Evolutionary conservation across 1,140 invertebrate genomes (phyloP).

Genomic region (Anastatus disparis): DNA sequence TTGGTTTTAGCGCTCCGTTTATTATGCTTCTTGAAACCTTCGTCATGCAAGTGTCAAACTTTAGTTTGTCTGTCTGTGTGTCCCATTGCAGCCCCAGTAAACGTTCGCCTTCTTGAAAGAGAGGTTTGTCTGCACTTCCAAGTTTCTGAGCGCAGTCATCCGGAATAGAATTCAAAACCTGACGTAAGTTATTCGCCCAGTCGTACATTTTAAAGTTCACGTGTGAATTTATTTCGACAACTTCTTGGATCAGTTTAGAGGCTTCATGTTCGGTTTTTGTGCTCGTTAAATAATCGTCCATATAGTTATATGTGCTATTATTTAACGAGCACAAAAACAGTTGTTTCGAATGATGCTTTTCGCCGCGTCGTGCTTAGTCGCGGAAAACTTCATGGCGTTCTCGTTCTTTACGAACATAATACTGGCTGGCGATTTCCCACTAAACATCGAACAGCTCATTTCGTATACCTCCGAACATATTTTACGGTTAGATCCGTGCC

Average conservation of each 20-base stretch:
- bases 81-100: background rate
- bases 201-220: background rate
- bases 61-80: background rate
- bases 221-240: background rate
- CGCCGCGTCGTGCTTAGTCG: background rate
- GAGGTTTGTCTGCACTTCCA: background rate
- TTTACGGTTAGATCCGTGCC: too few species aligned
- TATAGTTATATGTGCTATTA: too few species aligned
- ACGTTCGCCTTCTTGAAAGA: background rate
- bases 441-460: too few species aligned
- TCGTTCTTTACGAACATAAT: too few species aligned
- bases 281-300: background rate
- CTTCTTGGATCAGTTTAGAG: background rate
- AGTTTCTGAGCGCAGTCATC: background rate
- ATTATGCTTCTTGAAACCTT: background rate
- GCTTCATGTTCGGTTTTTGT: background rate
- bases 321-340: too few species aligned
- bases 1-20: background rate
- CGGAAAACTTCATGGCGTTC: too few species aligned
- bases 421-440: too few species aligned
- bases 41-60: background rate
- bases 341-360: background rate
- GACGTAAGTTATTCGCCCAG: background rate
- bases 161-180: background rate
- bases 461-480: too few species aligned